These are phyloP conservation scores for Polyergus mexicanus DNA, from an alignment of 1,140 invertebrate genomes.

Conservation along the genomic window DNA sequence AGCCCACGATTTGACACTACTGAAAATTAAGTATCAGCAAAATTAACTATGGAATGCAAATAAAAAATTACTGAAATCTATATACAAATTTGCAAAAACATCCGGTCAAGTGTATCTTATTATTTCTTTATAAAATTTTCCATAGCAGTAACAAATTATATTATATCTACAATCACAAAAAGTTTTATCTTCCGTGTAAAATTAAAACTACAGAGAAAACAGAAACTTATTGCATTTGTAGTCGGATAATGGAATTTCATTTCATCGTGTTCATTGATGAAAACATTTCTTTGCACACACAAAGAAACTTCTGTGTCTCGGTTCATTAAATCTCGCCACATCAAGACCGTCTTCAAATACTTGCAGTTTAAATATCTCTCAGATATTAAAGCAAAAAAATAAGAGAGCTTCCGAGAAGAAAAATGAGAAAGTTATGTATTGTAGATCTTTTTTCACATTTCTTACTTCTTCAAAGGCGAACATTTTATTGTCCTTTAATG, in stretches of 20 bases:
- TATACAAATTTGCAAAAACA: not conserved
- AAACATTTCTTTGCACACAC: not conserved
- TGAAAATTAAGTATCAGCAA: conserved; percentile 15
- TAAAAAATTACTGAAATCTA: not conserved
- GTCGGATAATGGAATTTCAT: not conserved
- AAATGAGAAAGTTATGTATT: conserved; percentile 17
- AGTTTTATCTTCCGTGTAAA: not conserved
- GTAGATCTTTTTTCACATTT: conserved; percentile 2
- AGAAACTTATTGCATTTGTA: not conserved
- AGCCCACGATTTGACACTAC: not conserved
- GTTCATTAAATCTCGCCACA: conserved; percentile 10
- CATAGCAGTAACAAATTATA: not conserved
- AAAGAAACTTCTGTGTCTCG: conserved; percentile 16
- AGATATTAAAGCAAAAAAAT: conserved; percentile 20
- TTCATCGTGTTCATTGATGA: conserved; percentile 12
- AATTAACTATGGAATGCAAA: not conserved
- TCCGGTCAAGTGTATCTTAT: not conserved
- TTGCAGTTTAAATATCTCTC: not conserved
- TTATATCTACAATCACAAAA: not conserved
- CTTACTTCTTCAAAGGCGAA: not conserved
- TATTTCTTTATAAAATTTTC: not conserved
- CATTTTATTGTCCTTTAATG: conserved; percentile 47
- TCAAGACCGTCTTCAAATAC: not conserved
- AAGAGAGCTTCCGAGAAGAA: conserved; percentile 9
- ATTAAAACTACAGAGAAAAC: not conserved